Evolutionary conservation across 2,113 vertebrate species (phyloP), one percentile per base, ranked within the genome.

Genomic region (Ctenodactylus gundi): DNA sequence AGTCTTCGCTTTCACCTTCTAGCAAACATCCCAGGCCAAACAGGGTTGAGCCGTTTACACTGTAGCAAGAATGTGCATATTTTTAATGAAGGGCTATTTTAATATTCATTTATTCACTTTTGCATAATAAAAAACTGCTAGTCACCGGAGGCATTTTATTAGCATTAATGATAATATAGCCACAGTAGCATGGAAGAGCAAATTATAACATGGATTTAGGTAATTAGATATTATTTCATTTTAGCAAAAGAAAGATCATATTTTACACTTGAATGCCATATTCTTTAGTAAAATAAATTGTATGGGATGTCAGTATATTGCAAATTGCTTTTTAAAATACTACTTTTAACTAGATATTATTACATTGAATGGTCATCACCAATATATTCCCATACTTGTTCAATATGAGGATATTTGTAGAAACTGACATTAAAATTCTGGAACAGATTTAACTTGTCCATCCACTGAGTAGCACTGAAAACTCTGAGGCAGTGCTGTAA

Each of bases 21-120:
- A 55, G 62, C 29, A 80, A 64, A 55, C 49, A 51, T 89, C 89
- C 29, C 6, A 62, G 64, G 31, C 21, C 25, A 44, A 82, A 75
- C 10, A 62, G 17, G 14, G 57, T 89, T 0, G 25, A 53, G 31
- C 67, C 31, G 14, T 58, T 77, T 68, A 91, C 18, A 49, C 20
- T 89, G 8, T 49, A 96, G 65, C 23, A 46, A 97, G 64, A 72
- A 0, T 23, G 2, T 89, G 31, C 80, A 83, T 41, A 83, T 89
- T 95, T 97, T 97, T 95, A 97, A 62, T 96, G 65, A 70, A 83
- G 39, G 51, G 7, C 5, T 97, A 55, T 96, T 96, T 96, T 97
- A 95, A 67, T 95, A 97, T 97, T 98, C n/a, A 97, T 97, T 96
- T 98, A 96, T 98, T 98, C 76, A 46, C 87, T 96, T 96, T 94